Conservation (phyloP, 2,888 invertebrate genomes). For the Microchrysa polita region DNA sequence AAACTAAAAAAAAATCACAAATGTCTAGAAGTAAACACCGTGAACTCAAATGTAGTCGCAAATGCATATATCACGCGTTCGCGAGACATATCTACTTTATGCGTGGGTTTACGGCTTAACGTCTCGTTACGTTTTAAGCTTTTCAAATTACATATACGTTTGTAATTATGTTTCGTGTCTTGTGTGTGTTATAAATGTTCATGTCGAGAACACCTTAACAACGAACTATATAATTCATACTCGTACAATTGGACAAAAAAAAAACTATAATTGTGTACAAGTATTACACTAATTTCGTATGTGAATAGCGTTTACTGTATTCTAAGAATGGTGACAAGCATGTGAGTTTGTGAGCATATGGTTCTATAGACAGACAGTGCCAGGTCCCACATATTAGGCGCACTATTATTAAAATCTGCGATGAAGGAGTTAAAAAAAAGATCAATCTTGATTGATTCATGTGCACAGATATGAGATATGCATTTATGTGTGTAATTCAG, state of each 20-base stretch:
- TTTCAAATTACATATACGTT: conserved; percentile 3
- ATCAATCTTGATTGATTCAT: not conserved
- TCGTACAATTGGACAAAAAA: conserved; percentile 16
- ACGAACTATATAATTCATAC: not conserved
- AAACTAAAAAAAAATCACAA: conserved; percentile 21
- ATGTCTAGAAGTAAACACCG: conserved; percentile 8
- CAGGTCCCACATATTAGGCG: conserved; percentile 36
- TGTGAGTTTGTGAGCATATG: conserved; percentile 41
- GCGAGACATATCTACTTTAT: not conserved
- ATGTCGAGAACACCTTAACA: conserved; percentile 24
- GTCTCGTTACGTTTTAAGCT: conserved; percentile 1
- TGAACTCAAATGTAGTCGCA: not conserved
- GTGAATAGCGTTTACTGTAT: conserved; percentile 34
- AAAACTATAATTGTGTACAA: conserved; percentile 16
- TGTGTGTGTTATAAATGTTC: conserved; percentile 10
- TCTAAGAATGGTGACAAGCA: conserved; percentile 38
- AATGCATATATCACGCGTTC: no score
- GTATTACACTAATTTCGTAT: conserved; percentile 30
- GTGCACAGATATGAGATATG: not conserved
- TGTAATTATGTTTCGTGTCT: conserved; percentile 27
- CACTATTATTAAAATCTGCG: not conserved
- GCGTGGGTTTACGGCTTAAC: conserved; percentile 33
- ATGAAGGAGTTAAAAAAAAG: conserved; percentile 4
- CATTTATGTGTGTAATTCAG: not conserved
- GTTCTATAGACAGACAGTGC: conserved; percentile 45